phyloP scores from a whole-genome alignment of 1,140 invertebrate species.

The Himalopsyche phryganea region DNA sequence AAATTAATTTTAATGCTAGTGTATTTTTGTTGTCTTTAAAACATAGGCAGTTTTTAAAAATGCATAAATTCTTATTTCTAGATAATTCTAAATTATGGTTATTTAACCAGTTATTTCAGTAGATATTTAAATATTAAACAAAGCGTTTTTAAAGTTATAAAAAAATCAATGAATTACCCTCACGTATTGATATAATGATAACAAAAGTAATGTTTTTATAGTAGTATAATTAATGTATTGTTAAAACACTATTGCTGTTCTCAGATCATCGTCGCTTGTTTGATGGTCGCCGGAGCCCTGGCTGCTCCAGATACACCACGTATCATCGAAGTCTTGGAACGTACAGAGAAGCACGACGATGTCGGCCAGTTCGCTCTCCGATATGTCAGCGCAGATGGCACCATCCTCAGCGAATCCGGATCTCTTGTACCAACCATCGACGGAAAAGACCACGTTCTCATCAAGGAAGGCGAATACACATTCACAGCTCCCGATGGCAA shows the following conservation, averaged over 20 bases:
- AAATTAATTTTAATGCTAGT: no score
- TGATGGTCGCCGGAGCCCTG: constrained; percentile 15
- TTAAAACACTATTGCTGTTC: not conserved
- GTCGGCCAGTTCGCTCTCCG: constrained; percentile 34
- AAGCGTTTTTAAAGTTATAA: no score
- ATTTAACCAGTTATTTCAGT: no score
- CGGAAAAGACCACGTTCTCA: constrained; percentile 25
- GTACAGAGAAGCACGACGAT: constrained; percentile 31
- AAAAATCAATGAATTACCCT: no score
- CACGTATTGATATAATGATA: no score
- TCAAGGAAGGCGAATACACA: constrained; percentile 20
- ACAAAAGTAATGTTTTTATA: not conserved
- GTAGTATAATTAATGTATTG: not conserved
- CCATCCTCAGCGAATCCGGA: constrained; percentile 22
- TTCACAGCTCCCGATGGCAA: constrained; percentile 18
- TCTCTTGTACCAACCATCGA: constrained; percentile 23
- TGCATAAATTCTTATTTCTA: no score
- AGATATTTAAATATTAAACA: no score
- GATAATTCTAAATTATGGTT: no score
- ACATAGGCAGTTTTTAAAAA: no score
- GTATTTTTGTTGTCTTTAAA: no score
- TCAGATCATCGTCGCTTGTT: constrained; percentile 12
- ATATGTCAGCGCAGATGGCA: constrained; percentile 33
- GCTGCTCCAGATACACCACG: constrained; percentile 11
- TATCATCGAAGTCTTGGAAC: constrained; percentile 30